phyloP scores from a whole-genome alignment of 2,888 invertebrate genomes.

The Pterostichus madidus region DNA sequence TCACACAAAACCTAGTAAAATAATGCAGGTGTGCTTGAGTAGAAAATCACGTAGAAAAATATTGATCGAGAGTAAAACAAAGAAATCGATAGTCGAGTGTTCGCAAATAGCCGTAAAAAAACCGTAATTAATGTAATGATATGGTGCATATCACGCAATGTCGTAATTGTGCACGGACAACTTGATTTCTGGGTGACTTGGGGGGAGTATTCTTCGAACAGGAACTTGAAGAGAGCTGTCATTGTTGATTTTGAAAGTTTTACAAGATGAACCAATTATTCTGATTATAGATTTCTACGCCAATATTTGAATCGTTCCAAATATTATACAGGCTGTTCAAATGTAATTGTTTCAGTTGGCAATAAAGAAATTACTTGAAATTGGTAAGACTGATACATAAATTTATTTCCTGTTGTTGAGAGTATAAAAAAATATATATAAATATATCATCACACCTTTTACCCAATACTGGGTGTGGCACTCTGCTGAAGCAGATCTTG shows the following conservation, averaged over 20 bases:
- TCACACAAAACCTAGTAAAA: neutral
- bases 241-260: neutral
- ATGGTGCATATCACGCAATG: slow-evolving; percentile 40
- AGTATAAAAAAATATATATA: no score
- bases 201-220: slow-evolving; percentile 9
- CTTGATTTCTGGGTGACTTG: slow-evolving; percentile 19
- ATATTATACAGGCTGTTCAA: no score
- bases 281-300: no score
- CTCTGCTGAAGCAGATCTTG: no score
- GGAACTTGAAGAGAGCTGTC: neutral
- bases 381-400: no score
- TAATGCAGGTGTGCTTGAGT: neutral
- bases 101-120: slow-evolving; percentile 40
- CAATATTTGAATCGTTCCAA: neutral
- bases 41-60: slow-evolving; percentile 26
- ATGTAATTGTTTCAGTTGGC: no score
- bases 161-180: neutral
- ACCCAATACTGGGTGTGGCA: no score
- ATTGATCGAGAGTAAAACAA: slow-evolving; percentile 38
- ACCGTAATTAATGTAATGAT: slow-evolving; percentile 51
- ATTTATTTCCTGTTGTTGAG: no score
- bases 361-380: no score
- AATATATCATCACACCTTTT: no score
- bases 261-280: neutral
- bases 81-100: slow-evolving; percentile 32